Base-by-base conservation (phyloP, 2,113 vertebrate species). In the Mystacornis crossleyi region DNA sequence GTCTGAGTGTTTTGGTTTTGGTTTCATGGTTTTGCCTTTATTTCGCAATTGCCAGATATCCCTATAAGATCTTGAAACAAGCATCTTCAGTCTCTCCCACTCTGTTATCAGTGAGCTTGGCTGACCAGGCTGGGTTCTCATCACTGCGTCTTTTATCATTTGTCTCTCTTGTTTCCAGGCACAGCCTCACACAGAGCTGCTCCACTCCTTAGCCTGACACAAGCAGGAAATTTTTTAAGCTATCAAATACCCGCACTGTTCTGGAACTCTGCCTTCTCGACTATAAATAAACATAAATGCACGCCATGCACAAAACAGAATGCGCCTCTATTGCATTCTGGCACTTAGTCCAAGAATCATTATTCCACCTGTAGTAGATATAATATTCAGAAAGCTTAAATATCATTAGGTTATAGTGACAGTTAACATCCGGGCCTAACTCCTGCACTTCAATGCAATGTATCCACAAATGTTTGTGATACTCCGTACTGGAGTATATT, bases 31-130 rank as follows among this genome's bases (percentile, higher is more conserved):
- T 81, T 86, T 74, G 3, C 10, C 3, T 6, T 45, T n/a, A 36
- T 70, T 82, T 86, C 18, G 24, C 9, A 25, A 0, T 69, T 65
- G 14, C 4, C 23, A 50, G 45, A 13, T 15, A 51, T 55, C 6
- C 2, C 17, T 64, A 12, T 8, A 20, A 50, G 26, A 31, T 50
- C 2, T 34, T 81, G 45, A 65, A 67, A 20, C 23, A 50, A 51
- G 18, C 6, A 33, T 25, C 8, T 15, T 79, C 24, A 43, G 31
- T 24, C 4, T 45, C 14, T 54, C 11, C 26, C 29, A 42, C 24
- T 8, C 9, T 3, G 3, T 24, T 11, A 36, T 15, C 43, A 34
- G 20, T 23, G 18, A 48, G 2, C 0, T 1, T 89, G n/a, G 34
- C 64, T 60, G 33, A 26, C 14, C 9, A 36, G 23, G 5, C 9